These are phyloP conservation scores for Podotricha telesiphe DNA, from an alignment of 2,888 invertebrate species.

Conservation along the genomic window DNA sequence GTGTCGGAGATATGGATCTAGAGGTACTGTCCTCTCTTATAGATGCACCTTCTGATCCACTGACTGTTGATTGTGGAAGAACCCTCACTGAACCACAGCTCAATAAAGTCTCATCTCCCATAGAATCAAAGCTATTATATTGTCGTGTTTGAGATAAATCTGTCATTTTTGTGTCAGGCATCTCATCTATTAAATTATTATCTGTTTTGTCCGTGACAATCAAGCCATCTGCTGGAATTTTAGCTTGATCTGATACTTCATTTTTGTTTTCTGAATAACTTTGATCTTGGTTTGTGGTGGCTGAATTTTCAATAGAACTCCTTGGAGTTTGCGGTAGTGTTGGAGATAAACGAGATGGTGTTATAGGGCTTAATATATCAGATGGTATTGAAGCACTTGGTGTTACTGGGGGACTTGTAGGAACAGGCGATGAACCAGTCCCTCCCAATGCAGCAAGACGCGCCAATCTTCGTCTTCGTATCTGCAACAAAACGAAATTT, in stretches of 20 bases:
- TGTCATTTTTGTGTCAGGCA: constrained; percentile 81
- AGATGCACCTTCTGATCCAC: constrained; percentile 65
- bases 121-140: constrained; percentile 79
- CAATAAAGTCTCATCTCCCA: constrained; percentile 75
- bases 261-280: constrained; percentile 69
- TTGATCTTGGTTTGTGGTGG: constrained; percentile 70
- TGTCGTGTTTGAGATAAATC: constrained; percentile 78
- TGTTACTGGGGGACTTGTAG: constrained; percentile 77
- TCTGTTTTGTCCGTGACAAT: constrained; percentile 80
- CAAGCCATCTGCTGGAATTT: constrained; percentile 74
- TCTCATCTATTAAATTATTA: constrained; percentile 77
- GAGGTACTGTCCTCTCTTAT: constrained; percentile 75
- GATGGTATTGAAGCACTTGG: constrained; percentile 70
- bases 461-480: constrained; percentile 89
- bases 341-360: constrained; percentile 56
- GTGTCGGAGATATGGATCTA: constrained; percentile 74
- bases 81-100: constrained; percentile 77
- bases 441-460: constrained; percentile 86
- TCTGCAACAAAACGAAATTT: constrained; percentile 80
- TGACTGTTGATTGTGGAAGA: constrained; percentile 69
- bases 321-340: constrained; percentile 58
- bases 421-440: constrained; percentile 74
- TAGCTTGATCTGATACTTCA: constrained; percentile 66
- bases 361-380: constrained; percentile 57
- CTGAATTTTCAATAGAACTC: constrained; percentile 61